Evolutionary conservation across 2,797 vertebrate genomes (phyloP).

Genomic region (Ambastaia sidthimunki): DNA sequence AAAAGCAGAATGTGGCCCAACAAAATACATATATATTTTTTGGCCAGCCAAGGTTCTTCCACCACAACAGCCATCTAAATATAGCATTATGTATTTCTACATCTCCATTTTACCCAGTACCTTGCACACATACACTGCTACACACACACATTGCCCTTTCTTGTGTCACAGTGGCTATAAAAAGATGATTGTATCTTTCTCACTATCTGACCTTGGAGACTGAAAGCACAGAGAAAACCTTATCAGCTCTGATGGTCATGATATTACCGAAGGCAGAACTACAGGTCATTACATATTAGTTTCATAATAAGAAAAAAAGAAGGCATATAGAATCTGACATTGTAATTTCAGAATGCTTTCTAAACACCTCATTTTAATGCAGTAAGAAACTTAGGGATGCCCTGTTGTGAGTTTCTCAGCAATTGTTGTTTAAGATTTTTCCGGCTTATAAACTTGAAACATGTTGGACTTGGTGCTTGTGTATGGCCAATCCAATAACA

Average conservation of each 20-base stretch:
- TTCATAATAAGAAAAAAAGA: background rate
- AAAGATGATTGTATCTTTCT: constrained; percentile 28
- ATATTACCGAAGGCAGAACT: background rate
- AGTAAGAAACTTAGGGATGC: too few species aligned
- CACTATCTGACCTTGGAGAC: constrained; percentile 41
- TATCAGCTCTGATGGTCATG: constrained; percentile 39
- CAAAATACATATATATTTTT: too few species aligned
- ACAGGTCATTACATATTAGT: constrained; percentile 2
- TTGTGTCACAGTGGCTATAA: constrained; percentile 21
- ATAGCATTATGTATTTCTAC: background rate
- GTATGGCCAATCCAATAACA: background rate
- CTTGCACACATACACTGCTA: background rate
- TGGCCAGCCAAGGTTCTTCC: too few species aligned
- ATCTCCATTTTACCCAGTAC: background rate
- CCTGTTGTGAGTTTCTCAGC: too few species aligned
- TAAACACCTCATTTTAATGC: too few species aligned
- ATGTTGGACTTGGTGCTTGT: background rate
- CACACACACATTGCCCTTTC: constrained; percentile 7
- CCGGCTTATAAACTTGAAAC: too few species aligned
- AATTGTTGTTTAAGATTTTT: too few species aligned
- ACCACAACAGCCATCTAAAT: background rate
- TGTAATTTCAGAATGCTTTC: background rate
- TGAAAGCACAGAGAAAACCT: constrained; percentile 27
- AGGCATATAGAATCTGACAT: background rate
- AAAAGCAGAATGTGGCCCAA: too few species aligned